Base-by-base conservation (phyloP, 2,113 vertebrate genomes). In the Anser brachyrhynchus region DNA sequence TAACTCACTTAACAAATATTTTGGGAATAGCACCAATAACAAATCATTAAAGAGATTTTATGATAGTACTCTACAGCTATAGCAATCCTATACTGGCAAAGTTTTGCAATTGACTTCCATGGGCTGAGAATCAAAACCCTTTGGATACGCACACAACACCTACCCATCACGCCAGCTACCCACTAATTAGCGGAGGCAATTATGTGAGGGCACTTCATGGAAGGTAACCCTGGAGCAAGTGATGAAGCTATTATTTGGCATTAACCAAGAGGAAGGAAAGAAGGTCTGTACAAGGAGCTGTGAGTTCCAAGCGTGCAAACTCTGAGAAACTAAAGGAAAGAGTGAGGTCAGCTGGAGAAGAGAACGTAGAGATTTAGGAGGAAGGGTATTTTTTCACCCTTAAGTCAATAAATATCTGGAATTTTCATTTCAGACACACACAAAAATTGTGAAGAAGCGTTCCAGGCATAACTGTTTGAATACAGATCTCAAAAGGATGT, bases 121-220 rank as follows among this genome's bases (percentile, higher is more conserved):
- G 0, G 9, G 3, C 2, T 44, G 35, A 66, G 35, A 71, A 39
- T 3, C 2, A 0, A 72, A 85, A n/a, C 5, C 6, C 22, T 78
- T 29, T 14, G 37, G 55, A 43, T 21, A 11, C 0, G 0, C 16
- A 26, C 1, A 1, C 18, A 75, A 67, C 29, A 43, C 14, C 51
- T 55, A 39, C 33, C 19, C 2, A 0, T 43, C 35, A 33, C 5
- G 33, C 8, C 5, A 51, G 13, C 39, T 79, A 39, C 14, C 43
- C 28, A 7, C 16, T 55, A 59, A 49, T 51, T 43, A 58, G 19
- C 6, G 13, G 13, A 69, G 7, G 7, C 21, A 78, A 49, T 69
- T 52, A 33, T 1, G 2, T 8, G 11, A 58, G 21, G 5, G 37
- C 9, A 21, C 5, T 54, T 74, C 21, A 18, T 23, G 64, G 49